A percentile compares a stretch with the other conserved stretches of the same genome.
Conservation (phyloP, 2,888 invertebrate genomes). For the Pyrrhosoma nymphula region DNA sequence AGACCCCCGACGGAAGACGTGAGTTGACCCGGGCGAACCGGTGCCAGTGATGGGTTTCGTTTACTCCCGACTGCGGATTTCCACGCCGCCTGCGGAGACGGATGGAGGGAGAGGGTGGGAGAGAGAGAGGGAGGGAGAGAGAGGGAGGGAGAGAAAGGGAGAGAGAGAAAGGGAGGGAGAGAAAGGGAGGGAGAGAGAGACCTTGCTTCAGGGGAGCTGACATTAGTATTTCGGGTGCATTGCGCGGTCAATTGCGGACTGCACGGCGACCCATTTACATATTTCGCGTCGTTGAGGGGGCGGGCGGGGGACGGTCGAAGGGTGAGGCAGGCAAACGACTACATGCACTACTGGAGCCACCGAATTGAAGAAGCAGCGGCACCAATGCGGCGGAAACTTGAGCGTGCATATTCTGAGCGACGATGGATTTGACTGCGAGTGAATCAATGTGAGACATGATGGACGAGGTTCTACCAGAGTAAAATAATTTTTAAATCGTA, state of each 20-base stretch:
- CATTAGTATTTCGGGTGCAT: slow-evolving; percentile 36
- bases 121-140: slow-evolving; percentile 3
- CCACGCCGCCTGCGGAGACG: slow-evolving; percentile 7
- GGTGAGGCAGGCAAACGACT: neutral
- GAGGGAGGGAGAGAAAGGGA: neutral
- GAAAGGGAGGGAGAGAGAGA: neutral
- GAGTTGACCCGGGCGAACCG: slow-evolving; percentile 42
- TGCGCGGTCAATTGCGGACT: slow-evolving; percentile 27
- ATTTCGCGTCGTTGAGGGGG: neutral
- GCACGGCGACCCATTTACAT: slow-evolving; percentile 21
- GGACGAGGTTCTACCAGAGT: too few species aligned
- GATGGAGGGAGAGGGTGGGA: neutral
- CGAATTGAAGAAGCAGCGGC: neutral
- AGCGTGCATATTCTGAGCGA: neutral
- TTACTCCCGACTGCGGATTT: slow-evolving; percentile 28
- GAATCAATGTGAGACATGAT: too few species aligned
- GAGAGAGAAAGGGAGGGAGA: neutral
- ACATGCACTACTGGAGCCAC: neutral
- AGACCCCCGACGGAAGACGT: neutral
- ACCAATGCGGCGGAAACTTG: neutral
- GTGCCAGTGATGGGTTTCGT: slow-evolving; percentile 43
- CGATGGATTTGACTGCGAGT: too few species aligned
- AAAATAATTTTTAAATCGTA: too few species aligned
- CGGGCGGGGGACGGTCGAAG: neutral
- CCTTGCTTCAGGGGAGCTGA: neutral